Conservation (phyloP, 2,797 vertebrate species). For the Ptychobarbus kaznakovi region DNA sequence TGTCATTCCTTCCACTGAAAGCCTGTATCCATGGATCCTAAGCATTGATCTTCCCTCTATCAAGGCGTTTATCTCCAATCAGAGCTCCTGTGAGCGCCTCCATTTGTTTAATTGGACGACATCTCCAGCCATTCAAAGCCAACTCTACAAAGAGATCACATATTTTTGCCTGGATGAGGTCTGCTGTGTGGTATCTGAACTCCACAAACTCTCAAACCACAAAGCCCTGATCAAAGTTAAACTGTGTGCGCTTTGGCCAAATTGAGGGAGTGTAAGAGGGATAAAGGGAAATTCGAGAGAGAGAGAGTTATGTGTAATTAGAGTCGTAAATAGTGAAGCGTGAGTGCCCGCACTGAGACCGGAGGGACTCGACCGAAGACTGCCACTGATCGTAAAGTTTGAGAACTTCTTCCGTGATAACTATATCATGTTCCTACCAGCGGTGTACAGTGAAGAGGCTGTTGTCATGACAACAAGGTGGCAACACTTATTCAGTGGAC, state of each 20-base stretch:
- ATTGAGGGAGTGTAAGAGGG: background rate
- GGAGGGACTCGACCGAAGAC: conserved; percentile 28
- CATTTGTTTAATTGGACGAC: conserved; percentile 28
- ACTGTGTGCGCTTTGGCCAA: conserved; percentile 16
- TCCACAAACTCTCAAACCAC: conserved; percentile 15
- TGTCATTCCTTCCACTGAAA: conserved; percentile 35
- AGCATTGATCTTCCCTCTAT: conserved; percentile 16
- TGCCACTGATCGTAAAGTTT: conserved; percentile 55
- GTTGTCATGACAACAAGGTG: conserved; percentile 66
- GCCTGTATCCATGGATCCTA: conserved; percentile 37
- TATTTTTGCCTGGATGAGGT: conserved; percentile 26
- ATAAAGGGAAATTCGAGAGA: background rate
- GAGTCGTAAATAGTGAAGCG: conserved; percentile 30
- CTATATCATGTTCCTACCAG: conserved; percentile 56
- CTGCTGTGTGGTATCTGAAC: background rate
- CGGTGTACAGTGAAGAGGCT: conserved; percentile 45
- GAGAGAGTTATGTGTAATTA: conserved; percentile 38
- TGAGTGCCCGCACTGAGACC: conserved; percentile 40
- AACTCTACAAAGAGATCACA: conserved; percentile 23
- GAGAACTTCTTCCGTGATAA: conserved; percentile 52
- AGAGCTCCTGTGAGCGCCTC: background rate
- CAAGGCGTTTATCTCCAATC: conserved; percentile 5
- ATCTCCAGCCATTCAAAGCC: conserved; percentile 13
- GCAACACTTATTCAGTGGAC: conserved; percentile 49
- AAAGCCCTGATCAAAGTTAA: conserved; percentile 19